These are phyloP conservation scores for Endotricha flammealis DNA, from an alignment of 2,888 invertebrate genomes.

Conservation along the genomic window DNA sequence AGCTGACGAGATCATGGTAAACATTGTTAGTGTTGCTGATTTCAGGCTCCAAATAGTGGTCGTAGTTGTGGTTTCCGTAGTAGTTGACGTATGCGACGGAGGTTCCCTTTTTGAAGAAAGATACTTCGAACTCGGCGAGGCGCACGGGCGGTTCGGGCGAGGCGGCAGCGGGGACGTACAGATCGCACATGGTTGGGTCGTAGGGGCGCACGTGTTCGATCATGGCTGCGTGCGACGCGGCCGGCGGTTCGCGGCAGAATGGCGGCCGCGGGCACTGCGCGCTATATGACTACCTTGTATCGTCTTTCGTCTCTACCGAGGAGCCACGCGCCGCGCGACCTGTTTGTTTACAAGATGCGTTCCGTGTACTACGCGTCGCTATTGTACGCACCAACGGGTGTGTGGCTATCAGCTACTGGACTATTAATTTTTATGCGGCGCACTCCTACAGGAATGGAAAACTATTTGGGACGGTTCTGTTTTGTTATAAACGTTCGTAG, in stretches of 20 bases:
- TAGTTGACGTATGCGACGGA: constrained; percentile 38
- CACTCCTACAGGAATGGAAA: too few relatives aligned
- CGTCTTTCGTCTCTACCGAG: too few relatives aligned
- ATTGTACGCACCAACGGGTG: too few relatives aligned
- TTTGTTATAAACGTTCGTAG: too few relatives aligned
- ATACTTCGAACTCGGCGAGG: constrained; percentile 67
- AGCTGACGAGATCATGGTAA: constrained; percentile 61
- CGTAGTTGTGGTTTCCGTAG: constrained; percentile 64
- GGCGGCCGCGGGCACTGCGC: constrained; percentile 34
- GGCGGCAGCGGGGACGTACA: constrained; percentile 48
- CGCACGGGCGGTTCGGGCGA: constrained; percentile 62
- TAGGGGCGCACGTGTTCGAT: constrained; percentile 69
- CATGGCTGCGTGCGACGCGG: constrained; percentile 54
- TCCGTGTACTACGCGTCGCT: constrained; percentile 3
- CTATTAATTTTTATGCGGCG: too few relatives aligned
- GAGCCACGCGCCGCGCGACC: constrained; percentile 34
- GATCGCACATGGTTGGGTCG: constrained; percentile 67
- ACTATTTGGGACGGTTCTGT: too few relatives aligned
- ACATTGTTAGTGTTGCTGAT: constrained; percentile 52
- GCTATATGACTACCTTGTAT: constrained; percentile 37
- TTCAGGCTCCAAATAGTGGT: constrained; percentile 57
- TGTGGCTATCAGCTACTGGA: too few relatives aligned
- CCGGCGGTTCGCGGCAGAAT: constrained; percentile 49
- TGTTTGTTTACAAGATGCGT: constrained; percentile 57
- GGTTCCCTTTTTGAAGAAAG: constrained; percentile 52